Evolutionary conservation across 1,140 invertebrate genomes (phyloP), one percentile per base, ranked within the genome.

Genomic region (Drosophila nannoptera): DNA sequence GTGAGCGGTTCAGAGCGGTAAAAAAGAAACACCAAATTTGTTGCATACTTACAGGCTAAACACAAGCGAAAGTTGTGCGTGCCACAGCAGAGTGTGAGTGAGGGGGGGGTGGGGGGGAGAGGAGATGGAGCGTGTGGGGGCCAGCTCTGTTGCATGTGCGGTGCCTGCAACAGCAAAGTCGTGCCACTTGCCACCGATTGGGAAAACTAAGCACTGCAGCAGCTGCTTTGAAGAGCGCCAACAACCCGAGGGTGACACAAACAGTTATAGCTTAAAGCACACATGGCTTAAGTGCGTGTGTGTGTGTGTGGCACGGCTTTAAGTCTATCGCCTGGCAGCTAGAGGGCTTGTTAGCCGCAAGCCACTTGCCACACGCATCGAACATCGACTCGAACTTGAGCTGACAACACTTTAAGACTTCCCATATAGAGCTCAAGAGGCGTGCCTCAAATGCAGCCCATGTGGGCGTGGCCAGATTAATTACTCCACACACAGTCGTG

Each of bases 21-120:
- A 66, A 14, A 35, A 40, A 42, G 60, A 29, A 29, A 45, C 43
- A 58, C 33, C 42, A 66, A 74, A 75, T 54, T 80, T 84, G 73
- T 80, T 84, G 80, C 76, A 84, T 84, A 76, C 69, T 78, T 78
- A 45, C 58, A 72, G 50, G 69, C 80, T 53, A 77, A 73, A 73
- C 78, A 74, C 50, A 71, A 82, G 78, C 54, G 62, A 86, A 83
- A 83, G 80, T 84, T 83, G 65, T 73, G 73, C 68, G 61, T 83
- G 75, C 64, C 49, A 7, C 31, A 32, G 12, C 7, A 14, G 29
- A 12, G 33, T 45, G 29, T 11, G 6, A 7, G 43, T 29, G 14
- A 7, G 16, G 1, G 43, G 3, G 14, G 4, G n/a, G n/a, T n/a
- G 40, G 7, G 14, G 33, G 9, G 7, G 9, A 2, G 11, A 12